A percentile compares a stretch with the other conserved stretches of the same genome.
These are phyloP conservation scores for Melanotaenia boesemani DNA, from an alignment of 2,797 vertebrate species.

Conservation along the genomic window DNA sequence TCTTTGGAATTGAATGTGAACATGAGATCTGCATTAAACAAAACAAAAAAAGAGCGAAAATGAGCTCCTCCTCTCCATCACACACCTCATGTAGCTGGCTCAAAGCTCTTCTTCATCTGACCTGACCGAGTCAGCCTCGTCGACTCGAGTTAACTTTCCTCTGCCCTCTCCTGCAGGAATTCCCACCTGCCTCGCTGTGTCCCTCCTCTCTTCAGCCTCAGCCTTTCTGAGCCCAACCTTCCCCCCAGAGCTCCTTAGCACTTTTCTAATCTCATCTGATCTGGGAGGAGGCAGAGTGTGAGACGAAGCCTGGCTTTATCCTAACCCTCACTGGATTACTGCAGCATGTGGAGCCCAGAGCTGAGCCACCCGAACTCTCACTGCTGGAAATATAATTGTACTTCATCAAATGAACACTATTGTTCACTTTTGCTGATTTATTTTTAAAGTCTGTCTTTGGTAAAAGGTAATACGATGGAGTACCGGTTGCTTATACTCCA, in stretches of 20 bases:
- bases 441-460: conserved; percentile 19
- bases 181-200: conserved; percentile 59
- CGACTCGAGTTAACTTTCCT: conserved; percentile 6
- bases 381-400: conserved; percentile 40
- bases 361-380: conserved; percentile 49
- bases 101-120: conserved; percentile 25
- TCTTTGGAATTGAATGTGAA: conserved; percentile 4
- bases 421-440: conserved; percentile 28
- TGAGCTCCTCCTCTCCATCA: conserved; percentile 7
- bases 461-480: conserved; percentile 30
- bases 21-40: conserved; percentile 1
- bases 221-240: conserved; percentile 56
- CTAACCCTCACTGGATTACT: conserved; percentile 72
- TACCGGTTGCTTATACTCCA: conserved; percentile 24
- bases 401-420: conserved; percentile 21
- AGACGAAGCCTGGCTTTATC: conserved; percentile 67
- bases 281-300: conserved; percentile 73
- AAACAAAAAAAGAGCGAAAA: not conserved
- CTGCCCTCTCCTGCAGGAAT: conserved; percentile 33
- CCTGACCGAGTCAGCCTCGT: conserved; percentile 1
- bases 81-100: conserved; percentile 27
- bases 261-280: conserved; percentile 77
- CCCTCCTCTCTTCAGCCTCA: conserved; percentile 57
- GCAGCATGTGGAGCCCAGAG: conserved; percentile 62
- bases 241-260: conserved; percentile 61